Conservation (phyloP, 1,140 invertebrate species). For the Cephus cinctus region DNA sequence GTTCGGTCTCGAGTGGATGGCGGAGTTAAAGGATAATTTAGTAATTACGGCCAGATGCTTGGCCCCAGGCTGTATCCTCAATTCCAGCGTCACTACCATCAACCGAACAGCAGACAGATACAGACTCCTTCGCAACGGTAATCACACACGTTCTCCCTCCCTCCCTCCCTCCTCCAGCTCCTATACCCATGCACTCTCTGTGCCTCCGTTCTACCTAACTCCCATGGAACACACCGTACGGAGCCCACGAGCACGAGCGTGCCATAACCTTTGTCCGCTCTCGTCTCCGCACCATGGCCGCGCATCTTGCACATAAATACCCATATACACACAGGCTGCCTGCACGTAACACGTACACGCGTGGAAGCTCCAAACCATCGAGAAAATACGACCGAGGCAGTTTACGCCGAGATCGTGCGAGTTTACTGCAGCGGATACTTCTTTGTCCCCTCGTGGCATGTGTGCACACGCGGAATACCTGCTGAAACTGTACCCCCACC, state of each 20-base stretch:
- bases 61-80: no score
- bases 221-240: not conserved
- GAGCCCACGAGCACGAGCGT: no score
- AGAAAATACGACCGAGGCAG: conserved; percentile 12
- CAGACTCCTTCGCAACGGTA: not conserved
- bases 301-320: no score
- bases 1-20: conserved; percentile 19
- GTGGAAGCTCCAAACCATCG: no score
- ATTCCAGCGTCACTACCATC: no score
- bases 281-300: no score
- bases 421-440: conserved; percentile 31
- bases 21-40: conserved; percentile 37
- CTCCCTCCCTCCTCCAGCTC: not conserved
- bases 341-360: no score
- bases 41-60: conserved; percentile 42
- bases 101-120: no score
- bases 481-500: no score
- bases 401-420: no score
- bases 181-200: not conserved
- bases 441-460: conserved; percentile 29
- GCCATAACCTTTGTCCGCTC: no score
- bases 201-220: not conserved
- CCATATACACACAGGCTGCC: no score
- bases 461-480: conserved; percentile 24
- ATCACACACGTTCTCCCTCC: not conserved